Base-by-base conservation (phyloP, 2,113 vertebrate species). In the Microtus montanus region DNA sequence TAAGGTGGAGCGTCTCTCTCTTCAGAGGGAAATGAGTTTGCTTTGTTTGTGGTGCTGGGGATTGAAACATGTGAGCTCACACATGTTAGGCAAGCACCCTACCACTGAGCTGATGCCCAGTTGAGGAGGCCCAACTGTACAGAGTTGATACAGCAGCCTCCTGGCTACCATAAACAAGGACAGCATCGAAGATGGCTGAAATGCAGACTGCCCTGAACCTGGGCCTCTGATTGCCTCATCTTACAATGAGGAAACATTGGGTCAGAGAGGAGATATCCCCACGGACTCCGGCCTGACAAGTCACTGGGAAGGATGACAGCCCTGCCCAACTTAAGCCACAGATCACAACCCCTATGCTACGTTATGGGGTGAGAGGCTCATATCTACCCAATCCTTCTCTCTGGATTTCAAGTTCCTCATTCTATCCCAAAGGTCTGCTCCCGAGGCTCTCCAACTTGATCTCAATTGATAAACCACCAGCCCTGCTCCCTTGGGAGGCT, bases 1-100 rank as follows among this genome's bases (percentile, higher is more conserved):
- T 41, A n/a, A 79, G 74, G 44, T 38, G 85, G 52, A 85, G 41
- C 38, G 75, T 78, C 77, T 61, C 92, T 92, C 47, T 94, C 52
- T n/a, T 93, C 61, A 38, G 41, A 82, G 68, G 58, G 33, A 12
- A 73, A 7, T 54, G 33, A 35, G 24, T 68, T 13, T 82, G 11
- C 66, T 85, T 64, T 84, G 28, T 66, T 44, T 52, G 20, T 28
- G 64, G 12, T 71, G 20, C 22, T 38, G 47, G 66, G 68, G 52
- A 58, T 26, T 73, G 24, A 38, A 38, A 87, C 47, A 52, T 54
- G 28, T 15, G 33, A n/a, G 22, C 47, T 54, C 20, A 2, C 17
- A 49, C 44, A 13, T 52, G 12, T 35, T 70, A 68, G 64, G 44
- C 64, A 49, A 49, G 33, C 33, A 35, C 5, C 28, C 83, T 68